Evolutionary conservation across 2,888 invertebrate genomes (phyloP).

Genomic region (Apeira syringaria): DNA sequence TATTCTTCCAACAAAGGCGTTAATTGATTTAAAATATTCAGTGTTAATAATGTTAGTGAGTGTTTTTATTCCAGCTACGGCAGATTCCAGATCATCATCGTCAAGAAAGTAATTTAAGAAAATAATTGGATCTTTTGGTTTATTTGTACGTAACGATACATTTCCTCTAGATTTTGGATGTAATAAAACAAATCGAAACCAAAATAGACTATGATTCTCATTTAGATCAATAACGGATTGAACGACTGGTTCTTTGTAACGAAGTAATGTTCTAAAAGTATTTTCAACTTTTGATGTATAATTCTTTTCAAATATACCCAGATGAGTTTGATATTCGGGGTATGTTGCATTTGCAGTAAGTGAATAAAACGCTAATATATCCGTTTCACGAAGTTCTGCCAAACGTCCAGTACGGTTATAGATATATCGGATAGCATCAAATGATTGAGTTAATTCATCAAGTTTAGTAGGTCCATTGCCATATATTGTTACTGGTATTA

Average conservation of each 20-base stretch:
- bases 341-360: conserved; percentile 43
- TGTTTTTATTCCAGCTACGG: conserved; percentile 48
- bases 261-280: conserved; percentile 37
- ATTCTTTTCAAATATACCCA: conserved; percentile 47
- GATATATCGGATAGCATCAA: conserved; percentile 71
- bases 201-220: conserved; percentile 47
- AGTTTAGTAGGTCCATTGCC: conserved; percentile 46
- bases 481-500: conserved; percentile 58
- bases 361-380: conserved; percentile 64
- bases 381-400: conserved; percentile 74
- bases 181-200: conserved; percentile 57
- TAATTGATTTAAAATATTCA: conserved; percentile 46
- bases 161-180: conserved; percentile 80
- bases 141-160: conserved; percentile 77
- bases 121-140: conserved; percentile 85
- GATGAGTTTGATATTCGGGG: conserved; percentile 55
- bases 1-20: conserved; percentile 45
- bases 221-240: conserved; percentile 44
- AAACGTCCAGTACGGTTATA: conserved; percentile 76
- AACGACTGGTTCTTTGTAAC: conserved; percentile 42
- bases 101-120: conserved; percentile 85
- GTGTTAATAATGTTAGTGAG: conserved; percentile 48
- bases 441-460: conserved; percentile 37
- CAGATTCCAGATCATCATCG: conserved; percentile 69
- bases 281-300: conserved; percentile 22